These are phyloP conservation scores for Epistrophe grossulariae DNA, from an alignment of 2,888 invertebrate genomes.

Conservation along the genomic window DNA sequence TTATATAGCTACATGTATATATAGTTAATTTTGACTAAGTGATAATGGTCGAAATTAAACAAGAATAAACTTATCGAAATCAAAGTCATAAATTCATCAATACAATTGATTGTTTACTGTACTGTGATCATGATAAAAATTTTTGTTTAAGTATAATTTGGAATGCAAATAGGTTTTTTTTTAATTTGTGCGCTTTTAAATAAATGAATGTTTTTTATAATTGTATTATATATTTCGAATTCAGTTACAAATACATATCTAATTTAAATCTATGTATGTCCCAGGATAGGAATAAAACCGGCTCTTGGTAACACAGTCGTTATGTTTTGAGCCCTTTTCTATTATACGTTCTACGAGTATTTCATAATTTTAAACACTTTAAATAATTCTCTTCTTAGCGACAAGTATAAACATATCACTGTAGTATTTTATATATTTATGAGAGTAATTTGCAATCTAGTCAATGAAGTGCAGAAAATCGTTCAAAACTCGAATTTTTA, in stretches of 20 bases:
- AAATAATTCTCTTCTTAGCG: too few species aligned
- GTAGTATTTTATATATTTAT: too few species aligned
- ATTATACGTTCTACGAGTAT: too few species aligned
- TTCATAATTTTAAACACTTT: too few species aligned
- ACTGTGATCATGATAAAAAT: background rate
- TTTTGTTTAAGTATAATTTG: background rate
- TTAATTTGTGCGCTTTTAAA: constrained; percentile 12
- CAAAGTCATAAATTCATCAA: constrained; percentile 47
- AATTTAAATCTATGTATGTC: background rate
- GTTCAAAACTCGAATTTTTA: too few species aligned
- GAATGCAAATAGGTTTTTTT: constrained; percentile 18
- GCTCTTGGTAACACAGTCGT: too few species aligned
- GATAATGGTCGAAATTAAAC: constrained; percentile 14
- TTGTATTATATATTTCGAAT: background rate
- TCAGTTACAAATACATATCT: background rate
- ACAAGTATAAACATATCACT: too few species aligned
- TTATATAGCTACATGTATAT: background rate
- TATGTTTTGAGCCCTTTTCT: too few species aligned
- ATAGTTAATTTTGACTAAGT: constrained; percentile 14
- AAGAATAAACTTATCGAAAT: constrained; percentile 19
- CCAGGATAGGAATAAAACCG: background rate
- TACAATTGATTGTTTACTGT: constrained; percentile 44
- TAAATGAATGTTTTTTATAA: background rate
- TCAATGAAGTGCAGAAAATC: too few species aligned
- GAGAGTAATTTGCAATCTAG: too few species aligned